Percentiles rank a stretch among this genome's conserved stretches.
These are phyloP conservation scores for Phymorhynchus buccinoides DNA, from an alignment of 1,140 invertebrate species.

Conservation along the genomic window DNA sequence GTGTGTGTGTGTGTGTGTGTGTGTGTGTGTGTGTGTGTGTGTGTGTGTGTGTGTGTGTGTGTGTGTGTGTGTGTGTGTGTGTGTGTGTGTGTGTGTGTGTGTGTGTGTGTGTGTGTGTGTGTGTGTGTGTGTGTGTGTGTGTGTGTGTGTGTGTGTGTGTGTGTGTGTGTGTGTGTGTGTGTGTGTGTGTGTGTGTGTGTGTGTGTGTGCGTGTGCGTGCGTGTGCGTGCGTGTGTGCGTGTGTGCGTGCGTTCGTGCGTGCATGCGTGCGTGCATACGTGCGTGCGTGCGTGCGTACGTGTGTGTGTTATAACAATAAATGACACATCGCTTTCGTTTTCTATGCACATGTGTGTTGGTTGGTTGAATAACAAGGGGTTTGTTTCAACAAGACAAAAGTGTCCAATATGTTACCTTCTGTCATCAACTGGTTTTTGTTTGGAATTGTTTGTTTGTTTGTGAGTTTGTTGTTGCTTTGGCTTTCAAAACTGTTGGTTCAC, in stretches of 20 bases:
- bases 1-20: background rate
- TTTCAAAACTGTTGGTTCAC: background rate
- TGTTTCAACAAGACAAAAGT: too few species aligned
- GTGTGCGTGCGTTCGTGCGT: conserved; percentile 7
- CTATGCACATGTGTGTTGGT: conserved; percentile 11
- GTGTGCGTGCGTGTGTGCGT: conserved; percentile 10
- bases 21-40: background rate
- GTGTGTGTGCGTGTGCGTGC: background rate
- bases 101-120: too few species aligned
- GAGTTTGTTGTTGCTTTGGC: background rate
- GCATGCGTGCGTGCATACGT: background rate
- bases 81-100: background rate
- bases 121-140: too few species aligned
- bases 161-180: conserved; percentile 26
- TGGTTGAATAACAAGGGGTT: too few species aligned
- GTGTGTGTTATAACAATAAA: background rate
- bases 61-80: background rate
- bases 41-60: background rate
- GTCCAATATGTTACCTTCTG: too few species aligned
- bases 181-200: background rate
- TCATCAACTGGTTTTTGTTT: conserved; percentile 16
- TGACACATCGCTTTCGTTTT: background rate
- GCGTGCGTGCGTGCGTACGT: conserved; percentile 4
- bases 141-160: conserved; percentile 23
- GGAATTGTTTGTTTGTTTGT: background rate